Evolutionary conservation across 2,797 vertebrate species (phyloP).

Genomic region (Phylloscopus collybita): DNA sequence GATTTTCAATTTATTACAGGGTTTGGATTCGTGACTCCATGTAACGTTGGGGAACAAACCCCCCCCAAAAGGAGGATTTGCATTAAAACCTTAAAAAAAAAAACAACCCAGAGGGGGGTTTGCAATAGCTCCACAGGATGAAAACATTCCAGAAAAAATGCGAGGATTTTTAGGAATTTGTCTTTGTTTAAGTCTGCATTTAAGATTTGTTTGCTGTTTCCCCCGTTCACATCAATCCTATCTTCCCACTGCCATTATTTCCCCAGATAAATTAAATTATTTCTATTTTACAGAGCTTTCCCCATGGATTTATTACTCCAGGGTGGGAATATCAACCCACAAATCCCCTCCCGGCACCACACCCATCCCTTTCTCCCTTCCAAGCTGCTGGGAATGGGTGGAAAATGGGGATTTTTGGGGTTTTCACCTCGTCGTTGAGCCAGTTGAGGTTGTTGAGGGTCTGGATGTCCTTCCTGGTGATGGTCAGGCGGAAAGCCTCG

Average conservation of each 20-base stretch:
- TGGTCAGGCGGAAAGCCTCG: conserved; percentile 92
- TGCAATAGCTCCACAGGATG: neutral
- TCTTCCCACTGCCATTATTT: fast-evolving
- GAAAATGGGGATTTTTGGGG: fast-evolving
- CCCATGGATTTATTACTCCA: fast-evolving
- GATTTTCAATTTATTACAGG: neutral
- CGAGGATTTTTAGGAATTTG: neutral
- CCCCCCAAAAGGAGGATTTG: too few relatives aligned
- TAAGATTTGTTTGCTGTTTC: neutral
- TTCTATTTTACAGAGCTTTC: neutral
- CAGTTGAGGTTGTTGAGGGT: conserved; percentile 94
- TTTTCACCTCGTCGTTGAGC: conserved; percentile 94
- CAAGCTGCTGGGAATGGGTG: fast-evolving
- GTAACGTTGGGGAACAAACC: neutral
- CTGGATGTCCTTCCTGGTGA: conserved; percentile 95
- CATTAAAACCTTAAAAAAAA: neutral
- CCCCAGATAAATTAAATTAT: fast-evolving
- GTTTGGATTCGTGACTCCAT: neutral
- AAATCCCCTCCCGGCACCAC: neutral
- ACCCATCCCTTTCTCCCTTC: too few relatives aligned
- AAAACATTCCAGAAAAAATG: neutral
- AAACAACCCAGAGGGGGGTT: too few relatives aligned
- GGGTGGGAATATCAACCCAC: neutral
- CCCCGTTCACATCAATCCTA: neutral
- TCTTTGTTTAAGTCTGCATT: neutral